Percentiles rank a stretch among this genome's conserved stretches.
Conservation (phyloP, 37 sponge, comb jelly and placozoan species). For the Aplysina aerophoba region DNA sequence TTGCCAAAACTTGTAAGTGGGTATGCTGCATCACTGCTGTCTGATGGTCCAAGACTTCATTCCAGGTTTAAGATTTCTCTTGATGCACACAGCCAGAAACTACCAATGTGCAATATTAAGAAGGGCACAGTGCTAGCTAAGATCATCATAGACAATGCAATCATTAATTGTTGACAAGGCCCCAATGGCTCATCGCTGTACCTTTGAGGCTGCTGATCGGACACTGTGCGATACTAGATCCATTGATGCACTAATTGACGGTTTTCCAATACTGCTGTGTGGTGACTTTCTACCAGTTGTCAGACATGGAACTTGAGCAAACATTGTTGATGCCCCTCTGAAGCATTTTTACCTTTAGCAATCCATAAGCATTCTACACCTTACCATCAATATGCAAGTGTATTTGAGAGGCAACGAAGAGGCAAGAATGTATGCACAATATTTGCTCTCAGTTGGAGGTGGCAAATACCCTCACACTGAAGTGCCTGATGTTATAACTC, state of each 20-base stretch:
- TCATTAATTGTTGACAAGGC: conserved; percentile 26
- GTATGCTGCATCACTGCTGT: conserved; percentile 35
- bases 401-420: conserved; percentile 8
- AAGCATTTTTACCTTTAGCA: conserved; percentile 32
- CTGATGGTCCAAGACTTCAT: conserved; percentile 40
- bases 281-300: conserved; percentile 48
- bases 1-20: conserved; percentile 52
- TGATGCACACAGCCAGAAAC: neutral
- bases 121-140: conserved; percentile 4
- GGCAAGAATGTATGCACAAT: conserved; percentile 21
- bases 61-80: conserved; percentile 44
- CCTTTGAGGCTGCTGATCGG: conserved; percentile 29
- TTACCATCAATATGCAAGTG: conserved; percentile 23
- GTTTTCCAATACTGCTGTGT: conserved; percentile 28
- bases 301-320: conserved; percentile 1
- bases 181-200: conserved; percentile 16
- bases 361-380: neutral
- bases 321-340: conserved; percentile 32
- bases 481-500: neutral
- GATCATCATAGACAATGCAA: conserved; percentile 14
- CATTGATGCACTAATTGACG: conserved; percentile 23
- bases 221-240: conserved; percentile 12
- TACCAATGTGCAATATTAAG: neutral
- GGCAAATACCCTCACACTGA: conserved; percentile 6
- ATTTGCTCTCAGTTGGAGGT: conserved; percentile 27